A percentile compares a stretch with the other conserved stretches of the same genome.
Evolutionary conservation across 30 jellyfish, hydroid and myxozoan genomes (phyloP).

Genomic region (Calvadosia cruxmelitensis): DNA sequence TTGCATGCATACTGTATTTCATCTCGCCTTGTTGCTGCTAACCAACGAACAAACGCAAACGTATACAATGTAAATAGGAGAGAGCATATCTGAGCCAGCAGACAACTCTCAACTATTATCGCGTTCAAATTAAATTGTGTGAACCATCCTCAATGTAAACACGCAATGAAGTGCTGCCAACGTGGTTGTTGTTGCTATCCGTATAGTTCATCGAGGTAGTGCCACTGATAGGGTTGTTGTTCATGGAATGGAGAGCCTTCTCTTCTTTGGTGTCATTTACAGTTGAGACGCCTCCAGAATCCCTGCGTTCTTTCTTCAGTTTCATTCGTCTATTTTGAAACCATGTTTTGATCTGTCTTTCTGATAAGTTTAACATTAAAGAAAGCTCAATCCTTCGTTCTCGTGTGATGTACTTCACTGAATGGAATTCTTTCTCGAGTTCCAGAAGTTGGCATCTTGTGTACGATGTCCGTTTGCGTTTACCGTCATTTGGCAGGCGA

Average conservation of each 20-base stretch:
- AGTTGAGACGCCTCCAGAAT: too few relatives aligned
- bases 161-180: not conserved
- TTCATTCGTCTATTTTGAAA: conserved; percentile 87
- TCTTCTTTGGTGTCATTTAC: too few relatives aligned
- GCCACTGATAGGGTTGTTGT: too few relatives aligned
- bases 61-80: not conserved
- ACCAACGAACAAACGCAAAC: not conserved
- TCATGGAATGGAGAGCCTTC: too few relatives aligned
- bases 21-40: too few relatives aligned
- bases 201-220: too few relatives aligned
- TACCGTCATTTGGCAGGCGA: conserved; percentile 27
- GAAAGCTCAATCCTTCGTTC: conserved; percentile 74
- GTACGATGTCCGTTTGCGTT: conserved; percentile 69
- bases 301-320: conserved; percentile 26
- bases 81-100: not conserved
- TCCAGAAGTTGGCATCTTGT: conserved; percentile 56
- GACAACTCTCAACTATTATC: not conserved
- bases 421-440: conserved; percentile 62
- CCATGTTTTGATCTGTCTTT: conserved; percentile 89
- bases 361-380: conserved; percentile 37
- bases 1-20: too few relatives aligned
- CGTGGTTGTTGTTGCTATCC: not conserved
- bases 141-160: not conserved
- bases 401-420: conserved; percentile 46
- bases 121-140: too few relatives aligned